Percentiles rank a stretch among this genome's conserved stretches.
Evolutionary conservation across 2,113 vertebrate genomes (phyloP).

Genomic region (Hiodon tergisus): DNA sequence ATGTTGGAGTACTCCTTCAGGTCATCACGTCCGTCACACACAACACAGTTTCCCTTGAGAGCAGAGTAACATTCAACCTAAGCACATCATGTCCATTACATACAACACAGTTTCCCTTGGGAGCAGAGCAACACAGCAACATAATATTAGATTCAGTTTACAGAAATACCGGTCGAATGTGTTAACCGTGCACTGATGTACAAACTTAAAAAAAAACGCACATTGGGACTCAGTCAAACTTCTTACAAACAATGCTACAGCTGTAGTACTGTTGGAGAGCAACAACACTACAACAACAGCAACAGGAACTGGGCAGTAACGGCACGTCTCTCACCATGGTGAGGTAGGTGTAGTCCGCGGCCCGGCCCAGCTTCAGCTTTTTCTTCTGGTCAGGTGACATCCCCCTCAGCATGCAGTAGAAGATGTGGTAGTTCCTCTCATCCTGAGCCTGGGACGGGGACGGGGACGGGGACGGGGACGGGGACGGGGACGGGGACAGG

Average conservation of each 20-base stretch:
- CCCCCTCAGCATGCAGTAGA: conserved; percentile 96
- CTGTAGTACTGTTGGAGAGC: too few relatives aligned
- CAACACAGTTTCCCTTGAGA: conserved; percentile 79
- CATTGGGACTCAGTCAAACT: too few relatives aligned
- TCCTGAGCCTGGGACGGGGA: conserved; percentile 68
- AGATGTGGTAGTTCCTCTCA: conserved; percentile 94
- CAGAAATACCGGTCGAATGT: too few relatives aligned
- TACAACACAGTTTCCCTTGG: conserved; percentile 79
- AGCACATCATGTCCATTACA: not conserved
- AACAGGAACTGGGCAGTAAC: not conserved
- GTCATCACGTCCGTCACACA: conserved; percentile 90
- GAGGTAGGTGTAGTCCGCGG: conserved; percentile 87
- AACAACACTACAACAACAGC: too few relatives aligned
- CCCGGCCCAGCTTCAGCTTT: conserved; percentile 79
- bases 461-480: too few relatives aligned
- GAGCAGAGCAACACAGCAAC: not conserved
- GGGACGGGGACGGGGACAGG: too few relatives aligned
- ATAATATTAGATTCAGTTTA: too few relatives aligned
- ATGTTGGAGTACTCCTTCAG: conserved; percentile 93
- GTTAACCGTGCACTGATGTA: too few relatives aligned
- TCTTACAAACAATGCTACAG: too few relatives aligned
- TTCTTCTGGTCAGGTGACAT: conserved; percentile 86
- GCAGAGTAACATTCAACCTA: not conserved
- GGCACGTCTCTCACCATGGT: conserved; percentile 73
- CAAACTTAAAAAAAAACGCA: too few relatives aligned